These are phyloP conservation scores for Ormyrus thymus DNA, from an alignment of 2,888 invertebrate species.

Conservation along the genomic window DNA sequence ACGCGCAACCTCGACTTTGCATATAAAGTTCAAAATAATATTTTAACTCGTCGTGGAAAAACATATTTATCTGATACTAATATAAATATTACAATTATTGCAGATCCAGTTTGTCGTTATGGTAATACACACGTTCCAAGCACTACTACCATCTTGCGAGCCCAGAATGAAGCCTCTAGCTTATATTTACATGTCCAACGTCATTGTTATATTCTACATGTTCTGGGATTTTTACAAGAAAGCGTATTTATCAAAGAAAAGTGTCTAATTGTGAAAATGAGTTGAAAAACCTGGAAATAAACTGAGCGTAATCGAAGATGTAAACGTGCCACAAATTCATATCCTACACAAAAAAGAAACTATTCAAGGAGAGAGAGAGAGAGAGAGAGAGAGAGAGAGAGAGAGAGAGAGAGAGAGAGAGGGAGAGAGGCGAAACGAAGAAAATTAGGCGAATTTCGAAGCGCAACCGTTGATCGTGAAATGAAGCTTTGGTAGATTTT, in stretches of 20 bases:
- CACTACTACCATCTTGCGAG: conserved; percentile 78
- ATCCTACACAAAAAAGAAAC: conserved; percentile 17
- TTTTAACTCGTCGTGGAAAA: too few species aligned
- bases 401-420: neutral
- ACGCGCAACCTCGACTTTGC: too few species aligned
- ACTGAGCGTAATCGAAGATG: conserved; percentile 11
- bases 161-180: conserved; percentile 76
- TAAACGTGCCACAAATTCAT: conserved; percentile 42
- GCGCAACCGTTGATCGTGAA: conserved; percentile 2
- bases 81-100: conserved; percentile 60
- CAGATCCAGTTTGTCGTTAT: conserved; percentile 83
- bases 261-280: conserved; percentile 56
- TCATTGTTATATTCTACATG: conserved; percentile 82
- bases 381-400: neutral
- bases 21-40: too few species aligned
- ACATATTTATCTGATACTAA: too few species aligned
- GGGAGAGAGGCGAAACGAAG: neutral
- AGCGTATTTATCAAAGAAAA: conserved; percentile 75
- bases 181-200: conserved; percentile 79
- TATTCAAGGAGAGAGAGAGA: neutral
- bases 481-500: conserved; percentile 49
- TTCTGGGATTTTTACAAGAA: conserved; percentile 83
- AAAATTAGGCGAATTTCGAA: too few species aligned
- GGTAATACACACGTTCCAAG: conserved; percentile 78
- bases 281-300: neutral